Evolutionary conservation across 2,797 vertebrate species (phyloP), one percentile per base, ranked within the genome.

Genomic region (Alcedo atthis): DNA sequence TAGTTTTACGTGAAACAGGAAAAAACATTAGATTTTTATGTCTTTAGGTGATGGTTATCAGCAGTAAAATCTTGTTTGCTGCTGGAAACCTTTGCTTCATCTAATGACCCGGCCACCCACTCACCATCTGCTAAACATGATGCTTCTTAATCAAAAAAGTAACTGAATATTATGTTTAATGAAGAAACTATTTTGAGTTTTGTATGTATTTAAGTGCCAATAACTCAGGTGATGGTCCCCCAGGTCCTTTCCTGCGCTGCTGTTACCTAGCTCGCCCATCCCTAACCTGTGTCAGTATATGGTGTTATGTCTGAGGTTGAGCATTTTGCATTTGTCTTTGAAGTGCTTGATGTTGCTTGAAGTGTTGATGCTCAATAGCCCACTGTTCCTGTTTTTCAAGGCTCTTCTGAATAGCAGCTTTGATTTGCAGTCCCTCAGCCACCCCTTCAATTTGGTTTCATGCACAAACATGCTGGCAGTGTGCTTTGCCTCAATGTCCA

Each of bases 401-500:
- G 48, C 7, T 13, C 8, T 22, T 77, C 17, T 66, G 76, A 58
- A 5, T 24, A 43, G 71, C 33, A n/a, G 32, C 48, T 66, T 51
- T 57, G 19, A 30, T 21, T 46, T 35, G 18, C 40, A 40, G 24
- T 33, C 37, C 8, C 5, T 25, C 28, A 21, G 5, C 59, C 49
- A 49, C 15, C 19, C 53, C 19, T 53, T 24, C 37, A 20, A 12
- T 26, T 24, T 11, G 21, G 21, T 37, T 10, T 64, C 17, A 17
- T 12, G 24, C 0, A 1, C 62, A n/a, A 32, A 26, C 54, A 15
- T 13, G 42, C 33, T 11, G 69, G 42, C 0, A 0, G 24, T 21
- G 8, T 0, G 1, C 25, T 46, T 46, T 81, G 40, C 46, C 17
- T 8, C 13, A 1, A 8, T 66, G 10, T 25, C 61, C 54, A 33